Base-by-base conservation (phyloP, 2,797 vertebrate species). In the Heteromormyrus szaboi region DNA sequence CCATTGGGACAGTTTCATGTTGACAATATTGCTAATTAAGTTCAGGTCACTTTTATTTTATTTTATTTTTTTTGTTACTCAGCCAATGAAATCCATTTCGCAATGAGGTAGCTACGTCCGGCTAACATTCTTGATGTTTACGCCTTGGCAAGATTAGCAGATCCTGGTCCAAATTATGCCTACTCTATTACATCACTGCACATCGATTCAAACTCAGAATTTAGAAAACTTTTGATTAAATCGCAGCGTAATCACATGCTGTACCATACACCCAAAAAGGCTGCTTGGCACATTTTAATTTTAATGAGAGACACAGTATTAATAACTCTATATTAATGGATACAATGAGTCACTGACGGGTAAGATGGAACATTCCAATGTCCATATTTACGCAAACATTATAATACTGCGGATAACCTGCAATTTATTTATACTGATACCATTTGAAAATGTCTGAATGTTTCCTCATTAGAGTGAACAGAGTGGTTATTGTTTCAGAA, bases 11-110 rank as follows among this genome's bases (percentile, higher is more conserved):
- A 56, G 12, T 14, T 86, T 56, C 33, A 14, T 87, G 33, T 46
- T 87, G 54, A 87, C 37, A 29, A 29, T 65, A 65, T 65, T 46
- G 41, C 9, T 87, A 87, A 87, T 65, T 53, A 87, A 65, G n/a
- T 65, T 44, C 56, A 65, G 56, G 56, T 87, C 56, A 62, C 29
- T 41, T 41, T 41, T 41, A 37, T 37, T 44, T 37, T 33, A 37
- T 37, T 37, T 37, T 37, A 37, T 29, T 33, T 29, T 25, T 86
- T 86, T 86, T 51, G 50, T 37, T 54, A 54, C 4, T 46, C 17
- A 29, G 85, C 50, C 86, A 65, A 62, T 62, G 9, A n/a, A 62
- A 87, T 46, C 33, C 29, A 85, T 50, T 65, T 62, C 37, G 0
- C 37, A 65, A 62, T 54, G 53, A 29, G 53, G 25, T 59, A 86